Evolutionary conservation across 2,113 vertebrate genomes (phyloP).

Genomic region (Callaeas wilsoni): DNA sequence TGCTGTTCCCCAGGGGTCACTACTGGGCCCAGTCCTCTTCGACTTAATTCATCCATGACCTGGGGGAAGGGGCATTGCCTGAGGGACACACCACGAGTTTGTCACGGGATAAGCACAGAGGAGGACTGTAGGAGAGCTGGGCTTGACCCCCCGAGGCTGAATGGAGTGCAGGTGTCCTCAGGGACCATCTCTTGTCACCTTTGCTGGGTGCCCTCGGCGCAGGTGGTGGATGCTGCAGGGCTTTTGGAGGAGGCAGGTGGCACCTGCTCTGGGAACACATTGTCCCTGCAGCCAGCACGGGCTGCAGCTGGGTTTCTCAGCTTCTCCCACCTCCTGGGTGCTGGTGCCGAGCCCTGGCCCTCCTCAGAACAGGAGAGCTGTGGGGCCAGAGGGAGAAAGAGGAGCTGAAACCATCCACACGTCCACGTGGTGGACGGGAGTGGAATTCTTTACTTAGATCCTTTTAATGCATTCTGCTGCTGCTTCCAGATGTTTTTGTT

Average conservation of each 20-base stretch:
- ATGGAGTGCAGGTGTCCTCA: not conserved
- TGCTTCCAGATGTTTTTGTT: not conserved
- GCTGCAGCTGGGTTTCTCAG: not conserved
- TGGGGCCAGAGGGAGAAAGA: not conserved
- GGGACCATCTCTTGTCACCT: not conserved
- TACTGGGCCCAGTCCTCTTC: not conserved
- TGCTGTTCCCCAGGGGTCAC: not conserved
- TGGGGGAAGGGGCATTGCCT: not conserved
- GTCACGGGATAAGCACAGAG: not conserved
- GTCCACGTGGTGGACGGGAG: not conserved
- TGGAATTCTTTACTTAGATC: not conserved
- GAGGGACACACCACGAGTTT: not conserved
- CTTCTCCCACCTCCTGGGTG: not conserved
- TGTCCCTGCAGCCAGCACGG: not conserved
- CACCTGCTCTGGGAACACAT: not conserved
- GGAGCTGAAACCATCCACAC: not conserved
- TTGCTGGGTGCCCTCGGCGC: not conserved
- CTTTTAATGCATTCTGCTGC: not conserved
- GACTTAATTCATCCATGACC: accelerated
- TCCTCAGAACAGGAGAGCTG: not conserved
- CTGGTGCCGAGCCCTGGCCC: not conserved
- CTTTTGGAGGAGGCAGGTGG: not conserved
- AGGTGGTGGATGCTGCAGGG: not conserved
- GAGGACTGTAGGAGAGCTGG: accelerated
- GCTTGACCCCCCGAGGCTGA: not conserved